phyloP scores from a whole-genome alignment of 2,888 invertebrate species.

The Drosophila atripex region DNA sequence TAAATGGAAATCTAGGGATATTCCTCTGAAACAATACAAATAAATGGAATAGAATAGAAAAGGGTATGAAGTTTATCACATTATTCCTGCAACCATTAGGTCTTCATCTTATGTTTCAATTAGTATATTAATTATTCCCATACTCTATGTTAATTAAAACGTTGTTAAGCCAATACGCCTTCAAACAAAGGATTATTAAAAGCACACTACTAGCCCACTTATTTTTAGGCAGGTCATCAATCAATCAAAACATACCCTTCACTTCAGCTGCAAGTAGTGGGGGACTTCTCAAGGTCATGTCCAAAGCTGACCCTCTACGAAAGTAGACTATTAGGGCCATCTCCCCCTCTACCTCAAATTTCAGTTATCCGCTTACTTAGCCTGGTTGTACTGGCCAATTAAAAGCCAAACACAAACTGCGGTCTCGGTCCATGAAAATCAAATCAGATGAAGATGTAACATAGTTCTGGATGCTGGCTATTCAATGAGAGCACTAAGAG shows the following conservation, averaged over 20 bases:
- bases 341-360: background rate
- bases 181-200: slow-evolving; percentile 35
- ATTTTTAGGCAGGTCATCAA: slow-evolving; percentile 37
- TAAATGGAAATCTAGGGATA: slow-evolving; percentile 23
- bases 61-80: too few species aligned
- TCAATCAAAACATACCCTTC: slow-evolving; percentile 29
- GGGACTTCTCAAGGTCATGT: slow-evolving; percentile 19
- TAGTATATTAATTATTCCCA: too few species aligned
- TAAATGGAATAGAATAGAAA: background rate
- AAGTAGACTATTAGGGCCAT: slow-evolving; percentile 1
- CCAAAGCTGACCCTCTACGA: slow-evolving; percentile 1
- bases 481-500: slow-evolving; percentile 3
- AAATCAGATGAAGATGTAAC: slow-evolving; percentile 47
- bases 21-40: background rate
- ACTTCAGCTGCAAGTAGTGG: slow-evolving; percentile 12
- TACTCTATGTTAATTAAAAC: slow-evolving; percentile 22
- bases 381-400: slow-evolving; percentile 60
- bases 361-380: slow-evolving; percentile 31
- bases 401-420: slow-evolving; percentile 44
- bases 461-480: slow-evolving; percentile 10
- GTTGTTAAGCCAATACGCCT: slow-evolving; percentile 21
- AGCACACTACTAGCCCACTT: slow-evolving; percentile 34
- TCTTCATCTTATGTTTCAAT: too few species aligned
- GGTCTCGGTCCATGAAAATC: slow-evolving; percentile 50
- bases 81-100: too few species aligned